phyloP scores from a whole-genome alignment of 1,140 invertebrate species.

The Drosophila guanche region DNA sequence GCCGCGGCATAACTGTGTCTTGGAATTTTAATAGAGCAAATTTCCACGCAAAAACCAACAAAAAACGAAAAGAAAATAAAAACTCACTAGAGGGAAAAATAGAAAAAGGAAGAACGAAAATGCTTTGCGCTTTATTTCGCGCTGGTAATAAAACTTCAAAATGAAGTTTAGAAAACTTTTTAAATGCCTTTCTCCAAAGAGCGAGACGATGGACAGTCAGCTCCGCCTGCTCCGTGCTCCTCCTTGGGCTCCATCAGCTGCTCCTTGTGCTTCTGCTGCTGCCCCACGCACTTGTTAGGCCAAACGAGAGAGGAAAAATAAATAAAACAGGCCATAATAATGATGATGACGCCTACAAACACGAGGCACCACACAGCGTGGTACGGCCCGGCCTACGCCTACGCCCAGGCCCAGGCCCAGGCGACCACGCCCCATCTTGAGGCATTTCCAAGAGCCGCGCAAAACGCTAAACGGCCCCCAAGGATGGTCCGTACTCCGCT shows the following conservation, averaged over 20 bases:
- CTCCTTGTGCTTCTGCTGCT: neutral
- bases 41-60: conserved; percentile 50
- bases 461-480: conserved; percentile 79
- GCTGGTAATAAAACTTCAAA: conserved; percentile 77
- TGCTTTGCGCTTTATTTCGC: conserved; percentile 33
- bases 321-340: conserved; percentile 69
- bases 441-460: conserved; percentile 39
- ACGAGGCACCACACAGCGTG: conserved; percentile 13
- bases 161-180: conserved; percentile 81
- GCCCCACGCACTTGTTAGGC: conserved; percentile 2
- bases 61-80: conserved; percentile 25
- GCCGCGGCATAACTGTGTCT: conserved; percentile 51
- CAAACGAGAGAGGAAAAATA: conserved; percentile 25
- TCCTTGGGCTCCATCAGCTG: neutral
- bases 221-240: neutral
- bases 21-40: conserved; percentile 82
- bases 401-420: conserved; percentile 10
- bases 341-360: conserved; percentile 75
- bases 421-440: conserved; percentile 23
- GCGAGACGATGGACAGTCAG: conserved; percentile 26
- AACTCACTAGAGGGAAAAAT: too few species aligned
- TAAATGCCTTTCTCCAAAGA: conserved; percentile 56
- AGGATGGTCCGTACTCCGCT: conserved; percentile 47
- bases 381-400: conserved; percentile 19
- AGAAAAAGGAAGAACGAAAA: conserved; percentile 16